Evolutionary conservation across 2,797 vertebrate genomes (phyloP).

Genomic region (Notamacropus eugenii): DNA sequence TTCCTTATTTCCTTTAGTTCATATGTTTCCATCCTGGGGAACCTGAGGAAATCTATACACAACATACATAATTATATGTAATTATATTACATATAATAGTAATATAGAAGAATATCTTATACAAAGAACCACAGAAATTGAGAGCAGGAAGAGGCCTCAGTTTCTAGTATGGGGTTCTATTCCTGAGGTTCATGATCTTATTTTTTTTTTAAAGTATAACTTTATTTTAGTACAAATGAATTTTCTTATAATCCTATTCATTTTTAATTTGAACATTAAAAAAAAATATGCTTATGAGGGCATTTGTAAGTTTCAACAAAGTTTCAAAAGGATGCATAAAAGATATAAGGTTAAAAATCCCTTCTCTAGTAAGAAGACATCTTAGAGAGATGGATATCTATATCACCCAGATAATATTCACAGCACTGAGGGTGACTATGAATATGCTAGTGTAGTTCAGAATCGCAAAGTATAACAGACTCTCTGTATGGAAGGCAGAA

Average conservation of each 20-base stretch:
- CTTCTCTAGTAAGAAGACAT: neutral
- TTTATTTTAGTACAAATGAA: neutral
- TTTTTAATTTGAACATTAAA: neutral
- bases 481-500: too few relatives aligned
- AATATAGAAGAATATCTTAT: neutral
- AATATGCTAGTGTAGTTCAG: too few relatives aligned
- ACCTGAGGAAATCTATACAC: neutral
- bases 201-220: neutral
- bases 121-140: neutral
- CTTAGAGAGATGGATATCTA: neutral
- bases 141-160: neutral
- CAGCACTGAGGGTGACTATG: too few relatives aligned
- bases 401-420: neutral
- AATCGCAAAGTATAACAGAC: too few relatives aligned
- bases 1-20: neutral
- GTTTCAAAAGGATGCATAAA: neutral
- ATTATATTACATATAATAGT: neutral
- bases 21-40: neutral
- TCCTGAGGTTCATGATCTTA: neutral
- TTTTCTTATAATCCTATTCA: neutral
- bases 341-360: neutral
- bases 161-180: neutral
- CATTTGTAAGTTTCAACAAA: neutral
- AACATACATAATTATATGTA: too few relatives aligned
- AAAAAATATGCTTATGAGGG: neutral